Evolutionary conservation across 37 sponge, comb jelly and placozoan species (phyloP).

Genomic region (Beroe forskalii): DNA sequence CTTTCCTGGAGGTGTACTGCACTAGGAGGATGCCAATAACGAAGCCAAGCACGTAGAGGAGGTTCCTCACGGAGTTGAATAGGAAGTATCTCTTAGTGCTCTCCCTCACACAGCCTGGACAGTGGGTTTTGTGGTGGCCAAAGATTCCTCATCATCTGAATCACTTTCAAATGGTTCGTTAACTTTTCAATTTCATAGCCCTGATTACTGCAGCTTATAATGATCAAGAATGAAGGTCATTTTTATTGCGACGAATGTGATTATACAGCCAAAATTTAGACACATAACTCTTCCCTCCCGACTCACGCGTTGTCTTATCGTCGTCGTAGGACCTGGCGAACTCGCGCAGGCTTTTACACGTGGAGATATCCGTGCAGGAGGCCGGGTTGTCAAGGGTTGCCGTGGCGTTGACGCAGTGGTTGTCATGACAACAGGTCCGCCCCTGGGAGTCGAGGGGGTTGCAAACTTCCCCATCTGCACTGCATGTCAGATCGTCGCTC

Average conservation of each 20-base stretch:
- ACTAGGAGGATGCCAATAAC: constrained; percentile 31
- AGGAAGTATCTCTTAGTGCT: background rate
- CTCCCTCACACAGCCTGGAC: background rate
- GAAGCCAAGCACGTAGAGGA: constrained; percentile 45
- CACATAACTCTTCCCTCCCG: too few species aligned
- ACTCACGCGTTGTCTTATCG: too few species aligned
- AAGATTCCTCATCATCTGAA: too few species aligned
- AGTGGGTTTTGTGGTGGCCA: too few species aligned
- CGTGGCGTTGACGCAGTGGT: background rate
- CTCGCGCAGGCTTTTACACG: background rate
- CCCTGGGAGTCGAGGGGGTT: background rate
- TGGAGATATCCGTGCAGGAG: background rate
- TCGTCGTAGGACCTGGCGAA: too few species aligned
- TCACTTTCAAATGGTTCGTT: too few species aligned
- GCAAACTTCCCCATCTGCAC: background rate
- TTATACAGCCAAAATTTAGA: too few species aligned
- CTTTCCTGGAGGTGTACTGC: constrained; percentile 48
- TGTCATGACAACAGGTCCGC: constrained; percentile 26
- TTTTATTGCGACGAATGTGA: too few species aligned
- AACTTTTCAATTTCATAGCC: too few species aligned
- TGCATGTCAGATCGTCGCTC: background rate
- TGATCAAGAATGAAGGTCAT: too few species aligned
- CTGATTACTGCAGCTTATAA: too few species aligned
- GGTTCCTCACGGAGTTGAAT: constrained; percentile 12
- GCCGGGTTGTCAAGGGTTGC: background rate